Evolutionary conservation across 2,888 invertebrate genomes (phyloP).

Genomic region (Parnassius smintheus): DNA sequence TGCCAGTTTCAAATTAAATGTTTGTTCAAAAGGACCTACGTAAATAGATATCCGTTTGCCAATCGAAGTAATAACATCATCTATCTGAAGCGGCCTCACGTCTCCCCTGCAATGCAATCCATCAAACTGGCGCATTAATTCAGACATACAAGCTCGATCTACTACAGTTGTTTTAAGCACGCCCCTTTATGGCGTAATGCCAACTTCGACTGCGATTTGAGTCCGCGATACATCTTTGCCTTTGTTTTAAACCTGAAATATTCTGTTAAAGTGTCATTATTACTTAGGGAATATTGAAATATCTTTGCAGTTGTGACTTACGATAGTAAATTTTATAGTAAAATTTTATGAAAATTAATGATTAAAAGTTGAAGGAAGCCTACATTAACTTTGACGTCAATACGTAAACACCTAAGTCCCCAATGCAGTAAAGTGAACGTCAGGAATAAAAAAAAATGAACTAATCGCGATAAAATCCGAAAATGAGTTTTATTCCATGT

Average conservation of each 20-base stretch:
- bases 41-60: slow-evolving; percentile 28
- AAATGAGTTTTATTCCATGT: no score
- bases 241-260: slow-evolving; percentile 30
- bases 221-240: slow-evolving; percentile 34
- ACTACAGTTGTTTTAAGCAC: slow-evolving; percentile 44
- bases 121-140: slow-evolving; percentile 47
- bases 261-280: no score
- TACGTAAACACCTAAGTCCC: no score
- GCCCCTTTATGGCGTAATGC: slow-evolving; percentile 34
- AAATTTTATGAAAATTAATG: no score
- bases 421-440: no score
- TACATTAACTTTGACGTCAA: no score
- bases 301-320: no score
- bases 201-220: slow-evolving; percentile 32
- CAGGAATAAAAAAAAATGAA: no score
- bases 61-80: slow-evolving; percentile 35
- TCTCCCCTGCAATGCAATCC: slow-evolving; percentile 39
- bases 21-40: slow-evolving; percentile 23
- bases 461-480: no score
- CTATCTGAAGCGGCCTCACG: slow-evolving; percentile 31
- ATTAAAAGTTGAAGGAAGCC: no score
- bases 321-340: no score
- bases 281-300: no score
- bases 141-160: slow-evolving; percentile 39
- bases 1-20: slow-evolving; percentile 20